Conservation (phyloP, 1,140 invertebrate genomes). For the Pseudomyrmex gracilis region DNA sequence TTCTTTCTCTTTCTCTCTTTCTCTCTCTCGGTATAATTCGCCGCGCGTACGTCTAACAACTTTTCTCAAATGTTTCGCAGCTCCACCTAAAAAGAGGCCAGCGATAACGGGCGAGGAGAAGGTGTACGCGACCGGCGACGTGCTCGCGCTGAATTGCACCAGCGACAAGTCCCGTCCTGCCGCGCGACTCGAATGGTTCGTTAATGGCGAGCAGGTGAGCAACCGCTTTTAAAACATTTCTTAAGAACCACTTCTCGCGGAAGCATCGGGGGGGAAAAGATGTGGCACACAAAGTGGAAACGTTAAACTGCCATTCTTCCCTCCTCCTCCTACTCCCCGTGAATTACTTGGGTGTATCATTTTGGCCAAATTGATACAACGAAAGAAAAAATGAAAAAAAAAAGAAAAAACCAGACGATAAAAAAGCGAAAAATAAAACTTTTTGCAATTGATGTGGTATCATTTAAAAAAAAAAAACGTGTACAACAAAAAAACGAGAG, state of each 20-base stretch:
- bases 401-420: too few relatives aligned
- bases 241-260: slow-evolving; percentile 15
- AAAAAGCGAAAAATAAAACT: not conserved
- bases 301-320: not conserved
- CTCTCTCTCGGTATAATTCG: slow-evolving; percentile 6
- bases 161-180: slow-evolving; percentile 92
- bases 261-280: slow-evolving; percentile 16
- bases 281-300: slow-evolving; percentile 5
- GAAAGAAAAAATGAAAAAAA: not conserved
- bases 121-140: slow-evolving; percentile 92
- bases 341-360: not conserved
- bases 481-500: not conserved
- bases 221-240: slow-evolving; percentile 18
- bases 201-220: slow-evolving; percentile 92
- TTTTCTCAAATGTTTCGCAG: slow-evolving; percentile 85
- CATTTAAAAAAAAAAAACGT: slow-evolving; percentile 6
- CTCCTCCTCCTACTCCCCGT: not conserved
- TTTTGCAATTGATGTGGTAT: slow-evolving; percentile 15
- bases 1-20: not conserved
- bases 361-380: not conserved
- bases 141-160: slow-evolving; percentile 93
- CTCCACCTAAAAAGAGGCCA: slow-evolving; percentile 91
- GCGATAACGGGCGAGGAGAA: slow-evolving; percentile 92
- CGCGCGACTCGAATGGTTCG: slow-evolving; percentile 92
- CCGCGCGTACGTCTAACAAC: not conserved